Base-by-base conservation (phyloP, 1,140 invertebrate genomes). In the Condylostylus longicornis region DNA sequence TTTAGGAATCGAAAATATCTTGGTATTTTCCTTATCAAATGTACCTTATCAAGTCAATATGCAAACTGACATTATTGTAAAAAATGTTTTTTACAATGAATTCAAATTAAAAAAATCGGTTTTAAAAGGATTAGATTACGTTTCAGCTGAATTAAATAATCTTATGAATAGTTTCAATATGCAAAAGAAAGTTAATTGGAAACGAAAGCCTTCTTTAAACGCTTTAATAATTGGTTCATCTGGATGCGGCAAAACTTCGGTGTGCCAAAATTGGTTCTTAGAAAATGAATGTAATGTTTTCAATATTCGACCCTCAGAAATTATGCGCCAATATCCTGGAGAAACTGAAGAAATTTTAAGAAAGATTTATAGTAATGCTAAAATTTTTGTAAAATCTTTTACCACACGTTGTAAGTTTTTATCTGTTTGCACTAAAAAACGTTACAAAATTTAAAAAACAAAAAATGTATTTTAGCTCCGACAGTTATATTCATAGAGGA, bases 261-360 rank as follows among this genome's bases (percentile, higher is more conserved):
- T 58, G 4, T 29, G 52, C 1, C 33, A 34, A 1, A 41, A 51
- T 18, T 51, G 54, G 19, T 5, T 58, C 14, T 27, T 20, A 1
- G 35, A 42, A 3, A 27, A 53, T 23, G 29, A 5, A 5, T 54
- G 42, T 33, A 58, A 50, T 31, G 49, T 43, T 8, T 58, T 54
- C 28, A 42, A 46, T 15, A 45, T 58, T 4, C 43, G 44, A 14
- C 42, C 51, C 3, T 42, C 43, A 4, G 44, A 53, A 20, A 41
- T 54, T 8, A n/a, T 56, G 18, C 42, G 47, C 17, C 43, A 58
- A 2, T 43, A 57, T 43, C 63, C 65, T 3, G 67, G 66, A 10
- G 61, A 61, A 44, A 57, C 64, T 4, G 66, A 68, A 48, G 34
- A 42, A 6, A 41, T 47, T 14, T 40, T 69, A 5, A 43, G 54